These are phyloP conservation scores for Lepisosteus osseus DNA, from an alignment of 2,113 vertebrate species.

Conservation along the genomic window DNA sequence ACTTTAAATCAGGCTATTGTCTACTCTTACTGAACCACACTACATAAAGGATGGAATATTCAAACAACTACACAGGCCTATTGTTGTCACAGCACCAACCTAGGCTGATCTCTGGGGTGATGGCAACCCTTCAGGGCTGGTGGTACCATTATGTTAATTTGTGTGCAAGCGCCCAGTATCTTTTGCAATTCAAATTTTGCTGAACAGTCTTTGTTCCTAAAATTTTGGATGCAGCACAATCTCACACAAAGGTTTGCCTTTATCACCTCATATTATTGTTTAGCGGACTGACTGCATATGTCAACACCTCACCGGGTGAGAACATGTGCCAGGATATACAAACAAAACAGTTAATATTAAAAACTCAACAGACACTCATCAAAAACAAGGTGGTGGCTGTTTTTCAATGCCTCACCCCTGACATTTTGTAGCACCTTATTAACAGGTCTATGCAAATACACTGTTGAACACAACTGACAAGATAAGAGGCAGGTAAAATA, in stretches of 20 bases:
- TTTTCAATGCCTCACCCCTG: not conserved
- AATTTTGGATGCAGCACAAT: not conserved
- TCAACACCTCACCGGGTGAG: not conserved
- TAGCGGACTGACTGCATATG: not conserved
- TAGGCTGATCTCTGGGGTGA: not conserved
- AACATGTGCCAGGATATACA: not conserved
- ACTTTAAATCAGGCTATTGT: conserved; percentile 71
- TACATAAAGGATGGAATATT: conserved; percentile 62
- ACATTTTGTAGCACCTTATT: not conserved
- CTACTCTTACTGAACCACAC: conserved; percentile 67
- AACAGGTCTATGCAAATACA: too few species aligned
- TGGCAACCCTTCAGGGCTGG: not conserved
- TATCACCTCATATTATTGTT: not conserved
- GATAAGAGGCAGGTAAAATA: too few species aligned
- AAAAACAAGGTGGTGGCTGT: not conserved
- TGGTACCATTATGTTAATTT: conserved; percentile 10
- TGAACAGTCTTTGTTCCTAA: not conserved
- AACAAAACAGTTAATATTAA: not conserved
- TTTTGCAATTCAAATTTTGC: not conserved
- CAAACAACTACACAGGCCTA: conserved; percentile 61
- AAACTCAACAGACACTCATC: not conserved
- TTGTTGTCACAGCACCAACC: conserved; percentile 47
- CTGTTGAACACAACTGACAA: too few species aligned
- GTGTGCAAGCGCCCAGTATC: not conserved
- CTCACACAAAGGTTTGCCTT: not conserved